Conservation (phyloP, 2,113 vertebrate genomes). For the Pluvianellus socialis region DNA sequence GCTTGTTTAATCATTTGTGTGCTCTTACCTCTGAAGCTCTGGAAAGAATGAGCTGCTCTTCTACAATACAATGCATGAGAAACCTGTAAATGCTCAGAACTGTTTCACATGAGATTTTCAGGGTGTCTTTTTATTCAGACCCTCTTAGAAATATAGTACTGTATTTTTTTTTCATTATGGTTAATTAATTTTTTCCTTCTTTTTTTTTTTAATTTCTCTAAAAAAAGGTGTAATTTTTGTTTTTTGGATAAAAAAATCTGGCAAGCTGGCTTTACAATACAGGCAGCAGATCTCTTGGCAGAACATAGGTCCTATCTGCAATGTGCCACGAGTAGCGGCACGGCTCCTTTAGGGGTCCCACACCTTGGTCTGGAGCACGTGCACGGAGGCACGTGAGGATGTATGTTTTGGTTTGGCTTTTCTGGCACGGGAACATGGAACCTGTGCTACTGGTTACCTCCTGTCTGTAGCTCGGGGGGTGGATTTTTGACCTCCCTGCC, state of each 20-base stretch:
- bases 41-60: not conserved
- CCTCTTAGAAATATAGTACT: not conserved
- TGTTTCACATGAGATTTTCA: not conserved
- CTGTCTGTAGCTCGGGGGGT: not conserved
- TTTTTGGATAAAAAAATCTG: not conserved
- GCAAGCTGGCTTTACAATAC: not conserved
- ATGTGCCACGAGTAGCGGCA: not conserved
- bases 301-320: not conserved
- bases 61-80: not conserved
- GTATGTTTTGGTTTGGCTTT: conserved; percentile 47
- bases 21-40: conserved; percentile 12
- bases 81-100: not conserved
- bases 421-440: not conserved
- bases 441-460: not conserved
- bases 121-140: not conserved
- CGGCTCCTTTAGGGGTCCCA: not conserved
- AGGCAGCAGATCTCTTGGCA: not conserved
- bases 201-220: not conserved
- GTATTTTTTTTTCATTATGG: not conserved
- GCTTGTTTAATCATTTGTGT: conserved; percentile 54
- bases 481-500: conserved; percentile 38
- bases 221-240: not conserved
- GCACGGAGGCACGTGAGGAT: not conserved
- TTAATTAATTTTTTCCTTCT: not conserved
- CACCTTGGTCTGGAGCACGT: not conserved